Evolutionary conservation across 2,888 invertebrate species (phyloP).

Genomic region (Netelia virgata): DNA sequence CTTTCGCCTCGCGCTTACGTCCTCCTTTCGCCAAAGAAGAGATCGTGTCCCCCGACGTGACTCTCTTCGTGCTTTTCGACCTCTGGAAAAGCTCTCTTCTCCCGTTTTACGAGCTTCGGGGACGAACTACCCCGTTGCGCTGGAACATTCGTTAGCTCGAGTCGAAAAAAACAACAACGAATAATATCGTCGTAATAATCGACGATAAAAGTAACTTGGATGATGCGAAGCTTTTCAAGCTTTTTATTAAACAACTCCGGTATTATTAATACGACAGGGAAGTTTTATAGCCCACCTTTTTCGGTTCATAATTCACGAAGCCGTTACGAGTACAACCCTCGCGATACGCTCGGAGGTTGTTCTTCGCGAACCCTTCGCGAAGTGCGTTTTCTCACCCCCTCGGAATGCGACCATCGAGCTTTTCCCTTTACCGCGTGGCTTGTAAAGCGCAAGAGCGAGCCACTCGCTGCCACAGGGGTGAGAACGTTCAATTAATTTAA

Average conservation of each 20-base stretch:
- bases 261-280: neutral
- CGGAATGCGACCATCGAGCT: neutral
- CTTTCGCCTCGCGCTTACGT: neutral
- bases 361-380: neutral
- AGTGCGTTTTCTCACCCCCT: conserved; percentile 30
- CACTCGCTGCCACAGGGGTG: conserved; percentile 49
- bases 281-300: too few relatives aligned
- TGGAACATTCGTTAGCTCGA: too few relatives aligned
- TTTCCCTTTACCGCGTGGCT: neutral
- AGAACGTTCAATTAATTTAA: conserved; percentile 72
- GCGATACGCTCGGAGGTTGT: too few relatives aligned
- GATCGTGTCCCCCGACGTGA: too few relatives aligned
- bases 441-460: conserved; percentile 49
- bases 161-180: neutral
- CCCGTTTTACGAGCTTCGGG: too few relatives aligned
- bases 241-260: neutral
- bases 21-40: neutral
- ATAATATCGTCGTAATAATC: neutral
- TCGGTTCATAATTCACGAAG: conserved; percentile 21
- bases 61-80: too few relatives aligned
- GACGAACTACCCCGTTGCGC: too few relatives aligned
- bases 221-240: neutral
- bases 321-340: conserved; percentile 8
- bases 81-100: too few relatives aligned
- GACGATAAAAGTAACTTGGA: neutral